A percentile compares a stretch with the other conserved stretches of the same genome.
Evolutionary conservation across 2,888 invertebrate genomes (phyloP).

Genomic region (Eristalis tenax): DNA sequence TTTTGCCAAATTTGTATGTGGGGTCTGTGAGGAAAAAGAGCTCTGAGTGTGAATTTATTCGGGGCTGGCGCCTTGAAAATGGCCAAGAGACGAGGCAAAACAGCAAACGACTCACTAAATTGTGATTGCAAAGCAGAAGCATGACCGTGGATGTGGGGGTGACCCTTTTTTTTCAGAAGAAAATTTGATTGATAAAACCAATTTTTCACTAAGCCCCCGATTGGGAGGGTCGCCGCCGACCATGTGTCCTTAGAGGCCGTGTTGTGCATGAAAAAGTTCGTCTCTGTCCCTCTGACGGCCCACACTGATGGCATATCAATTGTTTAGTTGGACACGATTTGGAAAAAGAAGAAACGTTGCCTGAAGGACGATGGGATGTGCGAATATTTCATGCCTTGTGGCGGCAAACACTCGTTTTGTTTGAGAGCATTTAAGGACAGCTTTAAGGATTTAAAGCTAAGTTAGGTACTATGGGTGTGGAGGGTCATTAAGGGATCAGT

Average conservation of each 20-base stretch:
- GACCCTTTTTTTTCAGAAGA: constrained; percentile 8
- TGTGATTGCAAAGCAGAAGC: constrained; percentile 38
- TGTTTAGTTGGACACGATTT: not conserved
- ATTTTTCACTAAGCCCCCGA: constrained; percentile 29
- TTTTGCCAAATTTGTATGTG: not conserved
- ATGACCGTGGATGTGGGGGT: not conserved
- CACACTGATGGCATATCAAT: not conserved
- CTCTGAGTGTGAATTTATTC: constrained; percentile 17
- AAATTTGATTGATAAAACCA: constrained; percentile 53
- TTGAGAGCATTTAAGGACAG: not conserved
- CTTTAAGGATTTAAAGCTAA: not conserved
- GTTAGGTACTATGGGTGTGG: no score
- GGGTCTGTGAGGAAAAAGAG: not conserved
- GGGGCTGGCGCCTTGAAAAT: constrained; percentile 12
- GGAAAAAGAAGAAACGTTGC: not conserved
- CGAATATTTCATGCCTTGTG: not conserved
- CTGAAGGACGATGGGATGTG: not conserved
- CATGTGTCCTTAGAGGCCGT: not conserved
- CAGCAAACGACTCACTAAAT: constrained; percentile 38
- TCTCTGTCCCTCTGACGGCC: no score
- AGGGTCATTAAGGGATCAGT: no score
- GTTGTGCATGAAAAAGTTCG: not conserved
- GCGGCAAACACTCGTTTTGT: not conserved
- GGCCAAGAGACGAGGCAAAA: not conserved
- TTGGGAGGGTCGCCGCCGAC: not conserved